Percentiles rank a stretch among this genome's conserved stretches.
phyloP scores from a whole-genome alignment of 2,113 vertebrate species.

The Nyctereutes procyonoides region DNA sequence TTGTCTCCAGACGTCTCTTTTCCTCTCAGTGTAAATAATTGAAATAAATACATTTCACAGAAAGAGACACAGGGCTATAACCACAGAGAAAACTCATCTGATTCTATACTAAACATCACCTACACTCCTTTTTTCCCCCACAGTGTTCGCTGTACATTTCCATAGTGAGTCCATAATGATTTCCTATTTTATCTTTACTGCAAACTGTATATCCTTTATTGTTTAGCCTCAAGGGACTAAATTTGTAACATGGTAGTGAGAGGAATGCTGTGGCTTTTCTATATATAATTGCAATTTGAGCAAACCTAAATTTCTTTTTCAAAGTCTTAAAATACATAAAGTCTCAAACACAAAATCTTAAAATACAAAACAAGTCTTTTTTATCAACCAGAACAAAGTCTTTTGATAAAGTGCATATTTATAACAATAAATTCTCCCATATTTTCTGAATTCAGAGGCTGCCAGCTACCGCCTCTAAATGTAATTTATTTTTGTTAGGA shows the following conservation, averaged over 20 bases:
- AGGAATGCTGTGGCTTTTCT: neutral
- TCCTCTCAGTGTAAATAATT: neutral
- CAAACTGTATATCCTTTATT: neutral
- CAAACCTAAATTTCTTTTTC: neutral
- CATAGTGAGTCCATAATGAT: neutral
- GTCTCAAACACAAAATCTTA: neutral
- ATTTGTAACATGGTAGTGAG: rapidly evolving
- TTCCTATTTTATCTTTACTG: neutral
- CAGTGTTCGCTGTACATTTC: neutral
- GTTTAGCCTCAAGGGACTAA: neutral
- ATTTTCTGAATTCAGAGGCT: neutral
- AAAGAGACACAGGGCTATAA: neutral
- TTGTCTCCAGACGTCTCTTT: neutral
- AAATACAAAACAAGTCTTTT: neutral
- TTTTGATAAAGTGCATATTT: neutral
- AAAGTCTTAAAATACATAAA: neutral
- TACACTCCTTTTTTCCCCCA: neutral
- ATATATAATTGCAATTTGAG: too few species aligned
- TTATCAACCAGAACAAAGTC: neutral
- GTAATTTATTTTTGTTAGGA: neutral
- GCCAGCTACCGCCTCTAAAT: neutral
- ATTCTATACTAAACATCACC: neutral
- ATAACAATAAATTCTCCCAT: neutral
- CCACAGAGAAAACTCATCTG: neutral
- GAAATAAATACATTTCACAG: neutral